phyloP scores from a whole-genome alignment of 2,113 vertebrate species.

The Monopterus albus region DNA sequence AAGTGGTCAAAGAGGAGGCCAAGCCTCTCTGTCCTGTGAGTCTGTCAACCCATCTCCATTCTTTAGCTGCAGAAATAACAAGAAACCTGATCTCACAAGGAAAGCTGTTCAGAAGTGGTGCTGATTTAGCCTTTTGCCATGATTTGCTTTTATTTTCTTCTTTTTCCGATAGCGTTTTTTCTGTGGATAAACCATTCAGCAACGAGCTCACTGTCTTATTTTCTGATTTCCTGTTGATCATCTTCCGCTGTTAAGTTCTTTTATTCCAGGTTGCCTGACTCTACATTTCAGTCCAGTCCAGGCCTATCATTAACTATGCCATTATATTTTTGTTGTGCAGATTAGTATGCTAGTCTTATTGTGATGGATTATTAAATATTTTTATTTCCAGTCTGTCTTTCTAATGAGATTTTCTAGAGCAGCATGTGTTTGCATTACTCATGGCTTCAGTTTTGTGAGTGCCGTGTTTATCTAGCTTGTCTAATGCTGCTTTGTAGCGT shows the following conservation, averaged over 20 bases:
- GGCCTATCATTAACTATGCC: conserved; percentile 44
- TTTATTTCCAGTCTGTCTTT: conserved; percentile 46
- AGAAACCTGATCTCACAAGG: neutral
- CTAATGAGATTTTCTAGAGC: conserved; percentile 43
- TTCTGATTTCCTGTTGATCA: conserved; percentile 10
- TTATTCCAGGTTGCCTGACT: conserved; percentile 78
- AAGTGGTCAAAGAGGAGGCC: conserved; percentile 86
- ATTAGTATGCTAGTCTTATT: conserved; percentile 32
- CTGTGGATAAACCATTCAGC: too few species aligned
- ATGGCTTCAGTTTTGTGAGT: conserved; percentile 73
- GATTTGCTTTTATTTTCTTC: too few species aligned
- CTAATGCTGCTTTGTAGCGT: conserved; percentile 49
- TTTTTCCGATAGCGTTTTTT: conserved; percentile 8
- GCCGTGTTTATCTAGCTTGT: conserved; percentile 48
- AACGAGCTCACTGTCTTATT: neutral
- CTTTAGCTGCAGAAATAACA: conserved; percentile 39
- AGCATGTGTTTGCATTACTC: conserved; percentile 70
- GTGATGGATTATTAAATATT: conserved; percentile 24
- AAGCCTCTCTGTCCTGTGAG: conserved; percentile 82
- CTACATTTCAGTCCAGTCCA: conserved; percentile 61
- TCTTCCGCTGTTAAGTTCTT: conserved; percentile 50
- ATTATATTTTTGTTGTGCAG: conserved; percentile 44
- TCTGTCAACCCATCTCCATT: conserved; percentile 47
- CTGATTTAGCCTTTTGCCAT: conserved; percentile 28
- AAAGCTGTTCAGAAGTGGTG: neutral